Evolutionary conservation across 2,888 invertebrate species (phyloP).

Genomic region (Chymomyza caudatula): DNA sequence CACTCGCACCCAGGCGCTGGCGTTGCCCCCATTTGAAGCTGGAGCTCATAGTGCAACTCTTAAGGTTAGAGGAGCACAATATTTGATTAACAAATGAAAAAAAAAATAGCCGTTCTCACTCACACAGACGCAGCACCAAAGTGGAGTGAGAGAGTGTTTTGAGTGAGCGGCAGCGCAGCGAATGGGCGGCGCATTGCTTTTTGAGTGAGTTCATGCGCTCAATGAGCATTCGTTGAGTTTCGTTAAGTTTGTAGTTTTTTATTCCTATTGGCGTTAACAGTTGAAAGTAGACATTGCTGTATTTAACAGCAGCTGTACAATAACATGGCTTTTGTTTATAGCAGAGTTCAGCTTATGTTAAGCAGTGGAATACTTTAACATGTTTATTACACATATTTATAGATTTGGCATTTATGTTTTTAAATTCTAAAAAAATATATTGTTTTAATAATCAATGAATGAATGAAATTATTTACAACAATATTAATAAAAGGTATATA

Average conservation of each 20-base stretch:
- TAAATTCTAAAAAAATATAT: too few species aligned
- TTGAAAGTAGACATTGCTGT: constrained; percentile 38
- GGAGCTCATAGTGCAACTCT: constrained; percentile 29
- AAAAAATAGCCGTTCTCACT: constrained; percentile 10
- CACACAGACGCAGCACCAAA: constrained; percentile 9
- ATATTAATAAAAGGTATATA: too few species aligned
- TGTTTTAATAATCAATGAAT: too few species aligned
- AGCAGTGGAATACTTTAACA: too few species aligned
- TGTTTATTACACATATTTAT: too few species aligned
- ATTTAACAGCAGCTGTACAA: constrained; percentile 38
- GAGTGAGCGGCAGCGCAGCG: constrained; percentile 22
- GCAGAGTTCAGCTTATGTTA: not conserved
- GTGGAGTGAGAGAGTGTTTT: constrained; percentile 2
- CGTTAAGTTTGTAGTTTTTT: constrained; percentile 36
- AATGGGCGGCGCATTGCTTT: constrained; percentile 8
- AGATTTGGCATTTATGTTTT: too few species aligned
- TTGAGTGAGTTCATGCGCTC: constrained; percentile 20
- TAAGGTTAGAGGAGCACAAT: constrained; percentile 51
- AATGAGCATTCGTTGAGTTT: constrained; percentile 35
- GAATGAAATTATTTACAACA: too few species aligned
- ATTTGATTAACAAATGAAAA: constrained; percentile 70
- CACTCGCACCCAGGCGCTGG: constrained; percentile 35
- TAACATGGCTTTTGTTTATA: constrained; percentile 24
- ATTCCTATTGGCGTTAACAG: constrained; percentile 41
- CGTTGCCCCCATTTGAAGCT: constrained; percentile 18